Conservation (phyloP, 1,140 invertebrate genomes). For the Ostrea denselamellosa region DNA sequence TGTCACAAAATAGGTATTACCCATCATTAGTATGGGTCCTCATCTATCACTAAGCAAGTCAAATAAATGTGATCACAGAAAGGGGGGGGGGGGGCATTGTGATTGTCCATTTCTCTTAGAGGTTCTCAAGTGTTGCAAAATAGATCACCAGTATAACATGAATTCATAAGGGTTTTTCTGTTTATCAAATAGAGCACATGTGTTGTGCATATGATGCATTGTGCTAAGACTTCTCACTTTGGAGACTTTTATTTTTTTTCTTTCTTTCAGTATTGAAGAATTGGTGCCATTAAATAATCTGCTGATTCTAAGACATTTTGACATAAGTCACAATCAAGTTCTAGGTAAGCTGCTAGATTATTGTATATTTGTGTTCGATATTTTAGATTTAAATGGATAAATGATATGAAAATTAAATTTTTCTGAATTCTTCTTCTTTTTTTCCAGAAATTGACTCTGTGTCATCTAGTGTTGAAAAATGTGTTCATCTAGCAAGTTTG, state of each 20-base stretch:
- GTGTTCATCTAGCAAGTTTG: constrained; percentile 53
- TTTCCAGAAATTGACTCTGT: constrained; percentile 53
- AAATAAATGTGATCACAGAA: too few species aligned
- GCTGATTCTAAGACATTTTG: constrained; percentile 61
- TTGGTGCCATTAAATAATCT: constrained; percentile 62
- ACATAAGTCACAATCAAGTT: constrained; percentile 71
- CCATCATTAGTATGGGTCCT: not conserved
- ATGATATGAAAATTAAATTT: too few species aligned
- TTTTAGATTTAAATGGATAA: not conserved
- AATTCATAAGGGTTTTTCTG: too few species aligned
- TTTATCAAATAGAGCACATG: too few species aligned
- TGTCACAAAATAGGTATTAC: constrained; percentile 70
- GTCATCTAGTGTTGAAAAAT: constrained; percentile 42
- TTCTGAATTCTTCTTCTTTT: not conserved
- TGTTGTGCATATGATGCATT: too few species aligned
- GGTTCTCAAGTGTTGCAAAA: too few species aligned
- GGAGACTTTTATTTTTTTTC: not conserved
- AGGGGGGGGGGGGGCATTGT: not conserved
- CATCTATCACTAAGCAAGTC: not conserved
- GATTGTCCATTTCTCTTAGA: not conserved
- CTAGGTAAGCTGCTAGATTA: constrained; percentile 62
- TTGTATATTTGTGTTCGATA: not conserved
- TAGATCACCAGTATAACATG: too few species aligned
- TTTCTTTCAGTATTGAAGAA: constrained; percentile 62
- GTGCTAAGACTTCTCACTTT: not conserved